These are phyloP conservation scores for Corythornis madagascariensis DNA, from an alignment of 2,113 vertebrate genomes.

Conservation along the genomic window DNA sequence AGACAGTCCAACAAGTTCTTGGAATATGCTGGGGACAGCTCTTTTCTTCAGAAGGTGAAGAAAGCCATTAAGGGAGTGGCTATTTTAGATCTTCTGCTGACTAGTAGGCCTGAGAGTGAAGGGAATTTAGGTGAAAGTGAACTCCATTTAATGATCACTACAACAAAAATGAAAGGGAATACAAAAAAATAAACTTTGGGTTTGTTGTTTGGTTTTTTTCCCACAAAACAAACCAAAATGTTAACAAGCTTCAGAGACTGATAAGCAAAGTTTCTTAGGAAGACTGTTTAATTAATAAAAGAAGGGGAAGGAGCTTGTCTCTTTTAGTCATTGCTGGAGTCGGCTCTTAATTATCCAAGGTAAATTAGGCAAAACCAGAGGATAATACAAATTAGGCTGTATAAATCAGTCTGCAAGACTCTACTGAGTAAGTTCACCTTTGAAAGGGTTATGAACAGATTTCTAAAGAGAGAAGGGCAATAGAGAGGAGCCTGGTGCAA, in stretches of 20 bases:
- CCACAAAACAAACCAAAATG: neutral
- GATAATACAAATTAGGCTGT: conserved; percentile 52
- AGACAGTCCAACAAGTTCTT: conserved; percentile 69
- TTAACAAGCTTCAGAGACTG: neutral
- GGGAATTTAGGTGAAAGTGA: conserved; percentile 24
- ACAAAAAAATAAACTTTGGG: neutral
- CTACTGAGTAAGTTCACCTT: neutral
- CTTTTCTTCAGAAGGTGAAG: conserved; percentile 54
- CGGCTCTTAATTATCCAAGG: conserved; percentile 43
- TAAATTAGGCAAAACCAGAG: conserved; percentile 43
- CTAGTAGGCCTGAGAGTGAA: conserved; percentile 28
- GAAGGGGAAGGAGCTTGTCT: conserved; percentile 32
- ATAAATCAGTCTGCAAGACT: conserved; percentile 34
- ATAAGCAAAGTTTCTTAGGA: conserved; percentile 48
- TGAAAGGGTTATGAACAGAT: conserved; percentile 9
- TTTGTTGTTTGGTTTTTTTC: too few relatives aligned
- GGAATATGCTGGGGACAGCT: conserved; percentile 68
- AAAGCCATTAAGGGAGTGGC: conserved; percentile 69
- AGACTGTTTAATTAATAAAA: conserved; percentile 44
- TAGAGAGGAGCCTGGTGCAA: neutral
- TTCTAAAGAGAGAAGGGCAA: neutral
- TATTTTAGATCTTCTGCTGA: conserved; percentile 65
- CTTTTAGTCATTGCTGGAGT: conserved; percentile 41
- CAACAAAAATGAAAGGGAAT: neutral
- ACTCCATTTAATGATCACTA: neutral